These are phyloP conservation scores for Sarcophaga bullata DNA, from an alignment of 1,140 invertebrate genomes.

Conservation along the genomic window DNA sequence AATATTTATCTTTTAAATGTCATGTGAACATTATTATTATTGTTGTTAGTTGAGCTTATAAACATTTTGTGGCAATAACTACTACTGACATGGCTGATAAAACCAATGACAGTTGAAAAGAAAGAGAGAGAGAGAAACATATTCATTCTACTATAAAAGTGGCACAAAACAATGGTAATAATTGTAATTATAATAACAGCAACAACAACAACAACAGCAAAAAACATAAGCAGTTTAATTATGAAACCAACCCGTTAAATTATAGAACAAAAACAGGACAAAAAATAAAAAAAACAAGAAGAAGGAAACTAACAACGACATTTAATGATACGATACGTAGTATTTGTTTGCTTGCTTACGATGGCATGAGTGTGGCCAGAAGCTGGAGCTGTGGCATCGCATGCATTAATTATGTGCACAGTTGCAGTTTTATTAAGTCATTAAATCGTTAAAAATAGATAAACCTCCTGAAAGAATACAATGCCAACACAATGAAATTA, in stretches of 20 bases:
- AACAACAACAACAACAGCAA: neutral
- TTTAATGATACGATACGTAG: neutral
- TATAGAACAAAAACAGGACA: neutral
- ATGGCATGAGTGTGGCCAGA: neutral
- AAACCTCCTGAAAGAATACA: too few relatives aligned
- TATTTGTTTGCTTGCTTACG: too few relatives aligned
- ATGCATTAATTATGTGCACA: slow-evolving; percentile 40
- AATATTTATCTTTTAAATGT: too few relatives aligned
- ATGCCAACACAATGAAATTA: too few relatives aligned
- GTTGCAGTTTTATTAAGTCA: slow-evolving; percentile 40
- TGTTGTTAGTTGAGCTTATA: too few relatives aligned
- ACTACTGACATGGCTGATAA: too few relatives aligned
- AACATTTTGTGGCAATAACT: too few relatives aligned
- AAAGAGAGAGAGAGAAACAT: too few relatives aligned
- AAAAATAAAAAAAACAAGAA: neutral
- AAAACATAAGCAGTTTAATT: neutral
- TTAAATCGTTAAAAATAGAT: slow-evolving; percentile 30
- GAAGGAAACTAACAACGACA: neutral
- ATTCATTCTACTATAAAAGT: too few relatives aligned
- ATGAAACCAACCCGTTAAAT: too few relatives aligned
- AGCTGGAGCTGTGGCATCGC: neutral
- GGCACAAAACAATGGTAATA: neutral
- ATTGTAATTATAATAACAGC: neutral
- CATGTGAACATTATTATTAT: too few relatives aligned
- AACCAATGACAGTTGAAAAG: too few relatives aligned